Conservation (phyloP, 2,113 vertebrate genomes). For the Daboia siamensis region DNA sequence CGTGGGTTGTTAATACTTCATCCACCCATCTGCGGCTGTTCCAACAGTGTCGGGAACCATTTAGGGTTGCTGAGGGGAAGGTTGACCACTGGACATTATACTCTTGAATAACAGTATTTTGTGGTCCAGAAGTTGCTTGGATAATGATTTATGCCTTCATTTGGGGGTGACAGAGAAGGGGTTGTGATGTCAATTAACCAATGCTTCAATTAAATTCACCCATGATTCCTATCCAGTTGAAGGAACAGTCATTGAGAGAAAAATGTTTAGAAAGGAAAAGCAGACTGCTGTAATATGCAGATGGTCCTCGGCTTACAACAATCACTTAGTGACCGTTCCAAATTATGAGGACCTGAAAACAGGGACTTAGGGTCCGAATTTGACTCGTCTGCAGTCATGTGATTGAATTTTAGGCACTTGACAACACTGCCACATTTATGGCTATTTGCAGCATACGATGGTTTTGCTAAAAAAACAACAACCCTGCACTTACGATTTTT, state of each 20-base stretch:
- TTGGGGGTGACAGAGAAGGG: neutral
- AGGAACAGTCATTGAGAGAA: neutral
- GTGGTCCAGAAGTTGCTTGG: neutral
- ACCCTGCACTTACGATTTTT: neutral
- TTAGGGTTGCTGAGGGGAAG: neutral
- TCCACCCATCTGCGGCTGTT: neutral
- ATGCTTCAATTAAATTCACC: constrained; percentile 27
- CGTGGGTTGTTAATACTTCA: neutral
- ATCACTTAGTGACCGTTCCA: neutral
- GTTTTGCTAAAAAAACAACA: neutral
- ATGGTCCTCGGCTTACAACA: neutral
- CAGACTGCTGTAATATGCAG: neutral
- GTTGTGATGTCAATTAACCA: neutral
- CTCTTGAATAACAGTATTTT: constrained; percentile 10
- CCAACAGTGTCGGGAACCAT: neutral
- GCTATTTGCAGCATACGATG: accelerated
- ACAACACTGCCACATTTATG: neutral
- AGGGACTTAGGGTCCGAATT: neutral
- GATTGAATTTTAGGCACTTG: neutral
- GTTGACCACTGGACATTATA: neutral
- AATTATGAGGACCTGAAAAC: neutral
- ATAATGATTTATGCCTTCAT: neutral
- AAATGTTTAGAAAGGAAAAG: neutral
- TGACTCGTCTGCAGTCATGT: neutral
- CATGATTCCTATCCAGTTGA: neutral